Percentiles rank a stretch among this genome's conserved stretches.
Conservation (phyloP, 2,113 vertebrate species). For the Colaptes auratus region DNA sequence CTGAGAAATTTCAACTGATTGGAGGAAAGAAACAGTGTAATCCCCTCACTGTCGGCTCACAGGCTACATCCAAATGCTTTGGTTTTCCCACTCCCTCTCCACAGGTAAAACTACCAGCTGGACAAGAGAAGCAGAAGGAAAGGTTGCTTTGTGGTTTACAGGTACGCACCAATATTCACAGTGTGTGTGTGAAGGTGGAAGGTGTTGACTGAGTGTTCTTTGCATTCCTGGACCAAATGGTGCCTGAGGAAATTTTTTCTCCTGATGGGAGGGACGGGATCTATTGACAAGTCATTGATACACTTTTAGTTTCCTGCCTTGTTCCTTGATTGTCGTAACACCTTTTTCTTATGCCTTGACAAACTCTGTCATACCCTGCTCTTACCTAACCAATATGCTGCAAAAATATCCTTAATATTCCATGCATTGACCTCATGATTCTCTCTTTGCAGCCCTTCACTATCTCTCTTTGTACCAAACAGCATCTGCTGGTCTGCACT, state of each 20-base stretch:
- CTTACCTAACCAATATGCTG: neutral
- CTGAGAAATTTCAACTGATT: neutral
- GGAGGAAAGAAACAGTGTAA: neutral
- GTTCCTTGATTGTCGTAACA: neutral
- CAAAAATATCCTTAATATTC: neutral
- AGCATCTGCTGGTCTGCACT: neutral
- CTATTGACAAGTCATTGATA: neutral
- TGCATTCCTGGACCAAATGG: neutral
- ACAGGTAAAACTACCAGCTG: neutral
- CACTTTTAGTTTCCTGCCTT: neutral
- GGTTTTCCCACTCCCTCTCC: neutral
- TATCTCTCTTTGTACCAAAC: neutral
- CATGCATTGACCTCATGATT: neutral
- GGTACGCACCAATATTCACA: neutral
- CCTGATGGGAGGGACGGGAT: neutral
- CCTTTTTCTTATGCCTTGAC: neutral
- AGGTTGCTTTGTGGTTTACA: neutral
- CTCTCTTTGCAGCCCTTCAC: neutral
- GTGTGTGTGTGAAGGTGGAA: neutral
- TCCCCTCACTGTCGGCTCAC: neutral
- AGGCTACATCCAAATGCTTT: neutral
- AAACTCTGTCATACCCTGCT: neutral
- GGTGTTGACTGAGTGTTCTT: neutral
- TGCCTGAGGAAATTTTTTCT: neutral
- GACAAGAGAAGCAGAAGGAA: neutral